Evolutionary conservation across 2,113 vertebrate species (phyloP), one percentile per base, ranked within the genome.

Genomic region (Xenopus borealis): DNA sequence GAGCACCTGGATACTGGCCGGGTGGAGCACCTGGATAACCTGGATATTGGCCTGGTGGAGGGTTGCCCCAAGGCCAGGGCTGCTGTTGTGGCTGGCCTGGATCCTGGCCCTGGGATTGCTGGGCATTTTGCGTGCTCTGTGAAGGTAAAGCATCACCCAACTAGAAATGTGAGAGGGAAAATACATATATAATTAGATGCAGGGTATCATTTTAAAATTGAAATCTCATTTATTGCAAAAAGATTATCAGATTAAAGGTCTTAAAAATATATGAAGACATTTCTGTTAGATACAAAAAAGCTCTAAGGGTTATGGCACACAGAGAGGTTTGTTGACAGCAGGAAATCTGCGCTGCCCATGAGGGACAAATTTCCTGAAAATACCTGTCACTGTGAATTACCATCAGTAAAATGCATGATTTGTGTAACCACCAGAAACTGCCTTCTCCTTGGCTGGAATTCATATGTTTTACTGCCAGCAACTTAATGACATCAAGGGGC

Each of bases 11-110:
- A 27, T 27, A 27, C 23, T 27, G 40, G 18, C 19, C 80, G 30
- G 78, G 69, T 0, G 8, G 59, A 17, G 62, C 0, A 4, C 81
- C 82, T 74, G 83, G 81, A 61, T 80, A 71, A 7, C 80, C 82
- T 12, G 83, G 82, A 20, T 82, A 86, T 16, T 66, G 72, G 44
- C 62, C 71, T 40, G 59, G 50, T 16, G 23, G 47, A 27, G 78
- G 33, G 79, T 79, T 84, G 4, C 88, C 90, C 88, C 89, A 89
- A 6, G 81, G 83, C 85, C 82, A 88, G 47, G 12, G 12, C 14
- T 50, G 47, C 3, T 50, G 11, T 4, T 10, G 47, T 13, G 47
- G 47, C 10, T 50, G 47, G 47, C 47, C 47, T 13, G 6, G 47
- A 55, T 81, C 85, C 17, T 88, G 47, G 5, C 47, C 47, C 11